phyloP scores from a whole-genome alignment of 2,888 invertebrate genomes.

The Phytoseiulus persimilis region DNA sequence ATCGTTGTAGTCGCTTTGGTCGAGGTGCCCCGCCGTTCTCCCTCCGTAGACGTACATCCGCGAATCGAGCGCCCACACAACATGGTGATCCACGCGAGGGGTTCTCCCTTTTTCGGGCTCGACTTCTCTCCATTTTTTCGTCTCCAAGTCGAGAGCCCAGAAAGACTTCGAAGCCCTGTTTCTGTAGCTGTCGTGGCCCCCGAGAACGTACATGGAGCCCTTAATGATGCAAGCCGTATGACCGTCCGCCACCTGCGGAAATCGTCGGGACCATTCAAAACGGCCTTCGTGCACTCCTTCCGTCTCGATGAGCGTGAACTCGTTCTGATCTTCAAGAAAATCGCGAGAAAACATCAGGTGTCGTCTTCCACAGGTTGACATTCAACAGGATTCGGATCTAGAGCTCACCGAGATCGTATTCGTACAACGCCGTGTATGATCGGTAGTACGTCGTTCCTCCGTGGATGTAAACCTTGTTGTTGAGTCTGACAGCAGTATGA shows the following conservation, averaged over 20 bases:
- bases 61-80: neutral
- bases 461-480: neutral
- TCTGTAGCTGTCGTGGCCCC: neutral
- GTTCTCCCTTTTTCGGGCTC: neutral
- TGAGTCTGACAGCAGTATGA: neutral
- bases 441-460: neutral
- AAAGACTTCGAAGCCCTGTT: neutral
- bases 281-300: neutral
- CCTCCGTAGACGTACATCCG: neutral
- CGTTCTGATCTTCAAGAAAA: neutral
- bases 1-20: neutral
- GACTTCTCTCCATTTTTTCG: neutral
- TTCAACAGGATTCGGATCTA: neutral
- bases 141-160: neutral
- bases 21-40: neutral
- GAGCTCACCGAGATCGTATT: neutral
- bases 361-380: neutral
- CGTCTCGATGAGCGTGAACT: neutral
- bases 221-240: neutral
- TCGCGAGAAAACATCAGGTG: neutral
- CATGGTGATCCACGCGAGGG: neutral
- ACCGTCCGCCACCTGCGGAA: neutral
- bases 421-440: neutral
- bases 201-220: neutral
- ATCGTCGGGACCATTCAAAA: neutral